Conservation (phyloP, 2,797 vertebrate species). For the Iguana delicatissima region DNA sequence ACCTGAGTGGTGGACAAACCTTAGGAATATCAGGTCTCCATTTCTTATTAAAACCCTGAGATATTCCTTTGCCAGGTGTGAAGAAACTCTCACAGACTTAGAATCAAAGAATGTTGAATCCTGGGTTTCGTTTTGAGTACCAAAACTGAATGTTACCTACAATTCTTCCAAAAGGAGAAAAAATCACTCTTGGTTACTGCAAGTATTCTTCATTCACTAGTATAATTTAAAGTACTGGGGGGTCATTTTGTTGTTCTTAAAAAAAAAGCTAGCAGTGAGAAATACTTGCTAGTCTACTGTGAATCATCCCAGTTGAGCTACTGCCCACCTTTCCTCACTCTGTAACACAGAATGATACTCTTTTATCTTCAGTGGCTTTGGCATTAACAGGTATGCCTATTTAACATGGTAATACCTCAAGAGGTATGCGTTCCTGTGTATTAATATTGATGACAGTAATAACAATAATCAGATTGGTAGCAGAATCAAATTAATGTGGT, state of each 20-base stretch:
- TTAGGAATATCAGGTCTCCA: background rate
- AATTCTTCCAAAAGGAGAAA: too few species aligned
- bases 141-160: background rate
- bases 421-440: constrained; percentile 72
- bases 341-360: constrained; percentile 31
- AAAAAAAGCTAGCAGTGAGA: background rate
- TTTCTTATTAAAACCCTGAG: background rate
- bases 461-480: constrained; percentile 77
- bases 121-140: background rate
- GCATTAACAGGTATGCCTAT: constrained; percentile 62
- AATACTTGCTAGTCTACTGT: background rate
- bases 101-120: background rate
- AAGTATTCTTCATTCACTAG: background rate
- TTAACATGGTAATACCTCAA: constrained; percentile 25
- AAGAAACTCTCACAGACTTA: background rate
- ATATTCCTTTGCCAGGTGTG: too few species aligned
- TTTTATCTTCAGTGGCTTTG: constrained; percentile 42
- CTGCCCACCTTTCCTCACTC: constrained; percentile 37
- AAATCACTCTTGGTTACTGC: background rate
- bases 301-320: background rate
- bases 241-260: background rate
- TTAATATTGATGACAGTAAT: constrained; percentile 76
- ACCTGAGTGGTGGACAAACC: background rate
- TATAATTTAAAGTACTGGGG: background rate
- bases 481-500: constrained; percentile 77